Conservation (phyloP, 2,113 vertebrate genomes). For the Lota lota region DNA sequence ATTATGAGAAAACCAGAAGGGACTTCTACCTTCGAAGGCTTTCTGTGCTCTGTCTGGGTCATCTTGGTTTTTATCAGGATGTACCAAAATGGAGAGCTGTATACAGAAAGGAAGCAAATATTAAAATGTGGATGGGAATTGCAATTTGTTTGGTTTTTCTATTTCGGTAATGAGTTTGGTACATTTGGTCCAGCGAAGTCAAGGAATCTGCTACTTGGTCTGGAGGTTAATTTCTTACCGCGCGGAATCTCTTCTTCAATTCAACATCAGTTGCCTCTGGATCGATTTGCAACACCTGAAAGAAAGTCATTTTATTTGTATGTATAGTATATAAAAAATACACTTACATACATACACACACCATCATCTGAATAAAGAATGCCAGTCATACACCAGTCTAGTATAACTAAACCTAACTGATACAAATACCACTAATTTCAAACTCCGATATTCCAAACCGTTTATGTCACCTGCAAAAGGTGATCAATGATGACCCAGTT, state of each 20-base stretch:
- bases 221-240: slow-evolving; percentile 69
- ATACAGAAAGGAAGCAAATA: slow-evolving; percentile 25
- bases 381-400: too few relatives aligned
- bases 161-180: background rate
- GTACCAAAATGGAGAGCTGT: slow-evolving; percentile 95
- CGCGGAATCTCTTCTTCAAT: slow-evolving; percentile 95
- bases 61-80: slow-evolving; percentile 98
- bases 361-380: too few relatives aligned
- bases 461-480: background rate
- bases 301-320: background rate
- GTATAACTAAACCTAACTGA: too few relatives aligned
- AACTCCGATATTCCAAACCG: too few relatives aligned
- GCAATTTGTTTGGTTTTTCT: background rate
- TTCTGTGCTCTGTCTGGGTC: slow-evolving; percentile 91
- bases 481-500: slow-evolving; percentile 21
- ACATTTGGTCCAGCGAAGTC: too few relatives aligned
- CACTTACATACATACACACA: too few relatives aligned
- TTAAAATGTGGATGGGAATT: background rate
- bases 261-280: slow-evolving; percentile 96
- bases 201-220: background rate
- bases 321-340: background rate
- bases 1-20: background rate
- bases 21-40: slow-evolving; percentile 89
- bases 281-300: slow-evolving; percentile 93
- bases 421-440: too few relatives aligned